Percentiles rank a stretch among this genome's conserved stretches.
Conservation (phyloP, 2,888 invertebrate species). For the Andrena bucephala region DNA sequence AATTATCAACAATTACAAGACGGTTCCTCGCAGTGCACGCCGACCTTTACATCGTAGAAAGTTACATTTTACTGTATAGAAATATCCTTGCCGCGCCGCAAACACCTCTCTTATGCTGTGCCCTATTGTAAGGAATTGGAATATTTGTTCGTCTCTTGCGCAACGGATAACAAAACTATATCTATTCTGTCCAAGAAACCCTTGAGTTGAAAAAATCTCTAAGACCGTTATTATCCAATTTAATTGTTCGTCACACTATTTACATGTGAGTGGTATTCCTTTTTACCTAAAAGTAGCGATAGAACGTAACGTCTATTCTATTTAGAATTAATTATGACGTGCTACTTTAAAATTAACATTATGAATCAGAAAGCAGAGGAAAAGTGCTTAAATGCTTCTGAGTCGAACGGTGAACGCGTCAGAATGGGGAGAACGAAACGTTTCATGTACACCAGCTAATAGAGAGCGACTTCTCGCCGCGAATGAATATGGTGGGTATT, state of each 20-base stretch:
- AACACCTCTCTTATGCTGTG: constrained; percentile 60
- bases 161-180: constrained; percentile 79
- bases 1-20: constrained; percentile 54
- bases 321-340: constrained; percentile 35
- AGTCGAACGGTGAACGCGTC: constrained; percentile 25
- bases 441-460: constrained; percentile 40
- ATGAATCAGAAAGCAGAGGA: constrained; percentile 43
- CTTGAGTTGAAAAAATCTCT: constrained; percentile 72
- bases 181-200: constrained; percentile 68
- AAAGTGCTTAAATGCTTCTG: constrained; percentile 23
- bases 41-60: constrained; percentile 36
- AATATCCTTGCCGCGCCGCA: constrained; percentile 38
- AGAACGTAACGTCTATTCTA: constrained; percentile 67
- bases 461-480: constrained; percentile 33
- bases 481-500: constrained; percentile 44
- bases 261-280: constrained; percentile 78
- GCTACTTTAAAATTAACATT: constrained; percentile 16
- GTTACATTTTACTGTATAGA: constrained; percentile 36
- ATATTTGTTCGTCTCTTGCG: constrained; percentile 65
- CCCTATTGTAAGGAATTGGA: constrained; percentile 73
- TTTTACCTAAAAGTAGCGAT: constrained; percentile 76
- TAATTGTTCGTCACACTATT: constrained; percentile 81
- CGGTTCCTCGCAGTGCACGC: constrained; percentile 31
- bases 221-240: constrained; percentile 80
- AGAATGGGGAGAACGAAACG: constrained; percentile 32